Conservation (phyloP, 2,797 vertebrate species). For the Sphaeramia orbicularis region DNA sequence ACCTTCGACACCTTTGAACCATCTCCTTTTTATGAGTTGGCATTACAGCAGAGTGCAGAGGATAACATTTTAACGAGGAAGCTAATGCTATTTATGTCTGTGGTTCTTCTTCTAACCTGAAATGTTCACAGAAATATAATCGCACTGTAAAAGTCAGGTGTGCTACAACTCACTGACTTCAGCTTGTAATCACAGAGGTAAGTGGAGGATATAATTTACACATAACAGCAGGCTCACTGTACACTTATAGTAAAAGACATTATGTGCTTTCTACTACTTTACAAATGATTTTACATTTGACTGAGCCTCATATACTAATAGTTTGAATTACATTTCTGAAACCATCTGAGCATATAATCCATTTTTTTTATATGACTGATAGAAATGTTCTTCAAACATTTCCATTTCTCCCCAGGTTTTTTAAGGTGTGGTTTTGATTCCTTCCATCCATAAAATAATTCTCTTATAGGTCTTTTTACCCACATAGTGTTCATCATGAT, state of each 20-base stretch:
- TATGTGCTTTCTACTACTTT: not conserved
- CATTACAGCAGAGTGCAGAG: conserved; percentile 3
- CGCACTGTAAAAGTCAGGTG: conserved; percentile 16
- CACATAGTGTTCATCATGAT: too few relatives aligned
- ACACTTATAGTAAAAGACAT: not conserved
- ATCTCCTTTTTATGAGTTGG: conserved; percentile 24
- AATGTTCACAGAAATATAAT: conserved; percentile 28
- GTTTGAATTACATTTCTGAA: not conserved
- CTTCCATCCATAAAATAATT: not conserved
- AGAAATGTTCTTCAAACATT: too few relatives aligned
- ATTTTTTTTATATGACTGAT: conserved; percentile 11
- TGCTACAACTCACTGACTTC: conserved; percentile 12
- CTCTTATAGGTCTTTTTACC: not conserved
- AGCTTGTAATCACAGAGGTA: conserved; percentile 24
- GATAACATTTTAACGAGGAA: too few relatives aligned
- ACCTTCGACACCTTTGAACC: conserved; percentile 23
- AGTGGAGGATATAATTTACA: not conserved
- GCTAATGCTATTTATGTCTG: not conserved
- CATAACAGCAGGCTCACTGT: not conserved
- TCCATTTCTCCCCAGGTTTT: not conserved
- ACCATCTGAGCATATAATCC: conserved; percentile 3
- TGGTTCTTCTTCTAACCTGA: not conserved
- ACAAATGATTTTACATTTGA: not conserved
- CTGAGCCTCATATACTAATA: not conserved
- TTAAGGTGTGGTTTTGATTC: conserved; percentile 1